These are phyloP conservation scores for Spongilla lacustris DNA, from an alignment of 37 sponge, comb jelly and placozoan genomes.

Conservation along the genomic window DNA sequence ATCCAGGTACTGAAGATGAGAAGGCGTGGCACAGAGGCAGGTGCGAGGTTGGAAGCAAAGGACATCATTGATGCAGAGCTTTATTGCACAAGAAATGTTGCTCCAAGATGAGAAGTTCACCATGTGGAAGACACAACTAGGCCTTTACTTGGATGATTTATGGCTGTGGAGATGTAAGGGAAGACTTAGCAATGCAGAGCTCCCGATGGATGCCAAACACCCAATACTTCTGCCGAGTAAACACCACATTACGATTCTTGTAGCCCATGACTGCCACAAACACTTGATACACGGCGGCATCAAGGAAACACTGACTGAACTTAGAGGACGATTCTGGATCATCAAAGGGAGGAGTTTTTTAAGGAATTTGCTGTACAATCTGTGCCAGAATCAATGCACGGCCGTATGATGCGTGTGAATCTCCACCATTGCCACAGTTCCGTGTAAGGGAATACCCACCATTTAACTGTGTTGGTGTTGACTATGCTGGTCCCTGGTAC, in stretches of 20 bases:
- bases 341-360: slow-evolving; percentile 16
- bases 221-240: slow-evolving; percentile 21
- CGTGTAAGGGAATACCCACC: slow-evolving; percentile 24
- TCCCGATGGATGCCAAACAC: neutral
- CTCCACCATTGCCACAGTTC: slow-evolving; percentile 17
- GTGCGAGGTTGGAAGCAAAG: neutral
- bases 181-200: slow-evolving; percentile 25
- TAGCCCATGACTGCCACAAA: slow-evolving; percentile 10
- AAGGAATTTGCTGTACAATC: slow-evolving; percentile 8
- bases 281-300: slow-evolving; percentile 13
- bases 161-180: slow-evolving; percentile 32
- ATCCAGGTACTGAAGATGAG: neutral
- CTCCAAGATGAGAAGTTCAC: neutral
- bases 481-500: slow-evolving; percentile 15
- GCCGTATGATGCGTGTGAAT: too few relatives aligned
- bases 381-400: neutral
- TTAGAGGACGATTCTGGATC: slow-evolving; percentile 30
- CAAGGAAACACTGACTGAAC: slow-evolving; percentile 12
- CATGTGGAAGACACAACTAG: slow-evolving; percentile 14
- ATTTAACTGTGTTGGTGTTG: slow-evolving; percentile 15
- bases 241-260: slow-evolving; percentile 25
- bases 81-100: neutral
- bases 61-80: neutral
- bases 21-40: neutral
- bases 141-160: slow-evolving; percentile 18